A percentile compares a stretch with the other conserved stretches of the same genome.
Evolutionary conservation across 2,888 invertebrate genomes (phyloP).

Genomic region (Gastracanthus pulcherrimus): DNA sequence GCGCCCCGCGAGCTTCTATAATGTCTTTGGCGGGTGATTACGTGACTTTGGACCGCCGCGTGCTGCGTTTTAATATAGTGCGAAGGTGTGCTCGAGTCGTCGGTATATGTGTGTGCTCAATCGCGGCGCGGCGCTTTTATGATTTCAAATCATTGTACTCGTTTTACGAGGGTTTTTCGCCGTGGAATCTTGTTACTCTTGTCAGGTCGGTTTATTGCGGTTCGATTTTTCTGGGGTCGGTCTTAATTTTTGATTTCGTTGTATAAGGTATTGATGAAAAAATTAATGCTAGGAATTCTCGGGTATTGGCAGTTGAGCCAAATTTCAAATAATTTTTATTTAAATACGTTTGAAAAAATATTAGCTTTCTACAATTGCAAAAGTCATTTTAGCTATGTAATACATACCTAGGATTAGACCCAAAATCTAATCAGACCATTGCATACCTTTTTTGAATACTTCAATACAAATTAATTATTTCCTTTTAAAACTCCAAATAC

Average conservation of each 20-base stretch:
- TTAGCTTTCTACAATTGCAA: too few relatives aligned
- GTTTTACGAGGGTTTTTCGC: not conserved
- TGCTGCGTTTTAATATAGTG: not conserved
- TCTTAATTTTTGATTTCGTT: too few relatives aligned
- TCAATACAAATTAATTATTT: too few relatives aligned
- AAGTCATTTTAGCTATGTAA: too few relatives aligned
- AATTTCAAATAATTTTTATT: too few relatives aligned
- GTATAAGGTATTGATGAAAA: not conserved
- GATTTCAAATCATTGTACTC: not conserved
- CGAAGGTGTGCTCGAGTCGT: not conserved
- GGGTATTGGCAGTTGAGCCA: too few relatives aligned
- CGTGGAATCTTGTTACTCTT: constrained; percentile 1
- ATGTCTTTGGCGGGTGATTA: constrained; percentile 29
- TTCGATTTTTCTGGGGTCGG: too few relatives aligned
- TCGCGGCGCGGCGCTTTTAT: constrained; percentile 1
- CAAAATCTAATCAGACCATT: too few relatives aligned
- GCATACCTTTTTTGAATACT: too few relatives aligned
- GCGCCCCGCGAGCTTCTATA: constrained; percentile 1
- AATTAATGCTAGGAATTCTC: not conserved
- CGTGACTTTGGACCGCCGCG: constrained; percentile 9
- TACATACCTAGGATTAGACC: too few relatives aligned
- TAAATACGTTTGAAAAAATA: too few relatives aligned
- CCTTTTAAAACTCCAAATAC: too few relatives aligned
- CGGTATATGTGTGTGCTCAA: not conserved
- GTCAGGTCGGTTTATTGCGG: not conserved